Evolutionary conservation across 2,888 invertebrate genomes (phyloP).

Genomic region (Drosophila putrida): DNA sequence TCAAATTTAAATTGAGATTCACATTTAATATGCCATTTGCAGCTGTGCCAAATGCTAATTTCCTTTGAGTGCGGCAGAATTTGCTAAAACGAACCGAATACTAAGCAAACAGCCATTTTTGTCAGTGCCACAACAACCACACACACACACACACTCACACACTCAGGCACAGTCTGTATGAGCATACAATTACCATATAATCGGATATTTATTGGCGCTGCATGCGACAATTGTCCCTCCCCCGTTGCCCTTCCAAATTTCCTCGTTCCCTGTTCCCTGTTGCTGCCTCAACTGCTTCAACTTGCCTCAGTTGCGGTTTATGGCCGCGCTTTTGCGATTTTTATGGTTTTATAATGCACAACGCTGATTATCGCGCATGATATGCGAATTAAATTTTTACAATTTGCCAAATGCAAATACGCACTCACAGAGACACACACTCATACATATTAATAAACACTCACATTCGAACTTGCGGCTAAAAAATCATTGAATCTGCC

Average conservation of each 20-base stretch:
- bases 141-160: conserved; percentile 1
- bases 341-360: conserved; percentile 82
- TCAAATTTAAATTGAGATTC: conserved; percentile 30
- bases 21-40: conserved; percentile 54
- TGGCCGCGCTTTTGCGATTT: conserved; percentile 76
- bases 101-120: conserved; percentile 37
- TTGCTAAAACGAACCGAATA: conserved; percentile 21
- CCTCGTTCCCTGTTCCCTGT: not conserved
- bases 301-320: conserved; percentile 55
- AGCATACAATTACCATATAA: conserved; percentile 76
- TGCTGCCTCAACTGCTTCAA: conserved; percentile 14
- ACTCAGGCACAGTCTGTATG: conserved; percentile 1
- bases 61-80: conserved; percentile 37
- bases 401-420: conserved; percentile 78
- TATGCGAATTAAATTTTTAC: conserved; percentile 80
- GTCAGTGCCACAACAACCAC: not conserved
- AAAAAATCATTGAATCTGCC: conserved; percentile 23
- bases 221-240: conserved; percentile 74
- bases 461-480: not conserved
- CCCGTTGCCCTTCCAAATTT: not conserved
- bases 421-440: conserved; percentile 15
- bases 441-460: not conserved
- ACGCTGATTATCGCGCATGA: conserved; percentile 80
- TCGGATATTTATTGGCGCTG: conserved; percentile 77
- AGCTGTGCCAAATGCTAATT: conserved; percentile 75